Evolutionary conservation across 2,797 vertebrate species (phyloP), one percentile per base, ranked within the genome.

Genomic region (Scomberomorus guttatus): DNA sequence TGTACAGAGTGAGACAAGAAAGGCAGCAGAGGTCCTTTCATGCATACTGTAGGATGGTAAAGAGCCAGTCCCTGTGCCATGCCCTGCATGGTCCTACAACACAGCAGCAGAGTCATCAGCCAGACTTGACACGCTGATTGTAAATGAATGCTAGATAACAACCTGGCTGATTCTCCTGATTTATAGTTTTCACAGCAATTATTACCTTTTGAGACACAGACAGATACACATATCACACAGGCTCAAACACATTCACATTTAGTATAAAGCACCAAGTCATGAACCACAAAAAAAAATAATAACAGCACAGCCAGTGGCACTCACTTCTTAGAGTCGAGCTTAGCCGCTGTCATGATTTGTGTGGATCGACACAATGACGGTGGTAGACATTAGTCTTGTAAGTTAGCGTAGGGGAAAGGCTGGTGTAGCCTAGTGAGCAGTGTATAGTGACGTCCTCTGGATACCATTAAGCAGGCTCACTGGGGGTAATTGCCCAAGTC

Each of bases 401-500:
- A 72, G 64, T 86, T 80, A 72, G 77, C 54, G 62, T 56, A 72
- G 71, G 34, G 50, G 55, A 54, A 42, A 75, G 29, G 65, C 56
- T 85, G 80, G 70, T 88, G 77, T 73, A 87, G 86, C 83, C 86
- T 70, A 79, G 72, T 73, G 85, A 90, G 82, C 73, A 27, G 57
- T 92, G 90, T 90, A 83, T 93, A 82, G 91, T 91, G 90, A 95
- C 87, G 87, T 95, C 93, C 93, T 95, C 87, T 92, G 92, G 91
- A 94, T 93, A 89, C 91, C 91, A 95, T 95, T 95, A 95, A 94
- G 92, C 93, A 87, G 87, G 90, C 94, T 94, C 93, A 93, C 93
- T 89, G 90, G 93, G 93, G 93, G 92, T 96, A 95, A 96, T 95
- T 95, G 94, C 94, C 89, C 93, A 94, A 95, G 93, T 96, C 95